Evolutionary conservation across 2,113 vertebrate genomes (phyloP).

Genomic region (Clarias magur): DNA sequence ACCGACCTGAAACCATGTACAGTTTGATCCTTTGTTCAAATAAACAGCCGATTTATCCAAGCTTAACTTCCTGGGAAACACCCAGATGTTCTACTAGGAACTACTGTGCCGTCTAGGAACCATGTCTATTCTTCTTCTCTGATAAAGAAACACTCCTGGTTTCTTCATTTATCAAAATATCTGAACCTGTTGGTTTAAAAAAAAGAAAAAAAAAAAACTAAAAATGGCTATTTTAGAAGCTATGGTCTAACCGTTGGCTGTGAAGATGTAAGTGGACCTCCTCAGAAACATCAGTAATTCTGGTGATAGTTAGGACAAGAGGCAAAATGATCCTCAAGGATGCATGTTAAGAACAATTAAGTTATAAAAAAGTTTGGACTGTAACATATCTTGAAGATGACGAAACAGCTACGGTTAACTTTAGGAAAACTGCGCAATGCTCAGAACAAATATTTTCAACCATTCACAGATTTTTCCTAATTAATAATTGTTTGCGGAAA

Average conservation of each 20-base stretch:
- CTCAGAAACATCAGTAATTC: neutral
- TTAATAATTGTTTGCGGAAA: no score
- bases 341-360: neutral
- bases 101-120: neutral
- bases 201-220: neutral
- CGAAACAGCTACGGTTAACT: neutral
- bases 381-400: neutral
- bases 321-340: neutral
- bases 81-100: neutral
- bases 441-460: neutral
- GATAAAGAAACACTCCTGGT: neutral
- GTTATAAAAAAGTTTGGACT: neutral
- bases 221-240: neutral
- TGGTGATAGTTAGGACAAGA: neutral
- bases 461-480: no score
- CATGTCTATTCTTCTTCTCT: neutral
- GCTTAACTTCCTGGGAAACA: neutral
- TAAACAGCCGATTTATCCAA: neutral
- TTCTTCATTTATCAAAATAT: neutral
- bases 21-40: neutral
- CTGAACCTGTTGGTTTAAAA: neutral
- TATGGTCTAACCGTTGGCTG: slow-evolving; percentile 30
- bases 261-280: neutral
- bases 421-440: neutral
- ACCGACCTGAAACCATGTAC: neutral